Conservation (phyloP, 2,888 invertebrate genomes). For the Plagiodera versicolora region DNA sequence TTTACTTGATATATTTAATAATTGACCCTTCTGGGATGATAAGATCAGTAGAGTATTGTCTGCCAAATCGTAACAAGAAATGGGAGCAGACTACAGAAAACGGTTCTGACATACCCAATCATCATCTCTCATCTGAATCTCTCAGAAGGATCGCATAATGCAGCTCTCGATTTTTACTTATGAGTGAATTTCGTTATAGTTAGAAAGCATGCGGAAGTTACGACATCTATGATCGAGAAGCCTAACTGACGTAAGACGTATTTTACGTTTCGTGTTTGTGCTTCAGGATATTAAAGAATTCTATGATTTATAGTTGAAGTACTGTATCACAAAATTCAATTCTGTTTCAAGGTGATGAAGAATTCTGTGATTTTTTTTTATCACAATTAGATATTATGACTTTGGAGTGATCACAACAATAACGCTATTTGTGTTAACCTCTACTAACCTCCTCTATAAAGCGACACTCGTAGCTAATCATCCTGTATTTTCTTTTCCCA, state of each 20-base stretch:
- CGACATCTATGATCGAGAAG: background rate
- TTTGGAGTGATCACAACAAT: background rate
- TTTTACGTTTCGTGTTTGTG: too few relatives aligned
- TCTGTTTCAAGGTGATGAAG: too few relatives aligned
- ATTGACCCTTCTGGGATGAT: slow-evolving; percentile 7
- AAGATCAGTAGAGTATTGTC: slow-evolving; percentile 37
- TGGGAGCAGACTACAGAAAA: slow-evolving; percentile 33
- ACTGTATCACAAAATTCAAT: background rate
- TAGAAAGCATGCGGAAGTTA: background rate
- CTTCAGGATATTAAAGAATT: background rate
- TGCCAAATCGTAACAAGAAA: slow-evolving; percentile 37
- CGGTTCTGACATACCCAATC: slow-evolving; percentile 28
- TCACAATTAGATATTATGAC: too few relatives aligned
- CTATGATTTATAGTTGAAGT: background rate
- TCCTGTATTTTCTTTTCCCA: slow-evolving; percentile 30
- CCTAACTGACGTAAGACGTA: background rate
- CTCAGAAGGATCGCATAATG: slow-evolving; percentile 33
- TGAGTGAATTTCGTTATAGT: background rate
- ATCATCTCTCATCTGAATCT: slow-evolving; percentile 36
- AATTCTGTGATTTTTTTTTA: too few relatives aligned
- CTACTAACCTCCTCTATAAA: slow-evolving; percentile 2
- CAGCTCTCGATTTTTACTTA: background rate
- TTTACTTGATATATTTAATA: background rate
- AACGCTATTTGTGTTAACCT: slow-evolving; percentile 4
- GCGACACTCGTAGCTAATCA: slow-evolving; percentile 16